Evolutionary conservation across 2,113 vertebrate genomes (phyloP).

Genomic region (Catharus fuscescens): DNA sequence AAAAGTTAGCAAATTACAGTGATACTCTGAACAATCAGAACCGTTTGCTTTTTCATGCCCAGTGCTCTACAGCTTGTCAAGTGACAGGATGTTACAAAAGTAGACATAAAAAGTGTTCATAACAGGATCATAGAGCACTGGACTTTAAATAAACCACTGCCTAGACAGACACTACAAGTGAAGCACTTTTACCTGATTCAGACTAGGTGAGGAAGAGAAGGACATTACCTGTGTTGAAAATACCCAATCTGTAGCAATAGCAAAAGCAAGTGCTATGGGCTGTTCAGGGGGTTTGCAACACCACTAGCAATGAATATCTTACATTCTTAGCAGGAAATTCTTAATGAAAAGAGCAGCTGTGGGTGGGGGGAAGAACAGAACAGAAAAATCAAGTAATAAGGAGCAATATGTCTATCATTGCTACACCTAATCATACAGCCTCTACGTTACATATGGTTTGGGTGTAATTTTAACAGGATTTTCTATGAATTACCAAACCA

Average conservation of each 20-base stretch:
- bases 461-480: neutral
- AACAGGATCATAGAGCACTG: neutral
- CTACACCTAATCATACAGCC: neutral
- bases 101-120: neutral
- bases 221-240: neutral
- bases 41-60: neutral
- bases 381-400: neutral
- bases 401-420: neutral
- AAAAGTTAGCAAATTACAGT: neutral
- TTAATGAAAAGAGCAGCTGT: neutral
- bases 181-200: neutral
- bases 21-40: neutral
- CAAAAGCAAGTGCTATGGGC: neutral
- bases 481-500: constrained; percentile 35
- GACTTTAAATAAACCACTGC: neutral
- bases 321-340: neutral
- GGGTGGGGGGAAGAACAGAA: neutral
- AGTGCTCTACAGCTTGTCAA: neutral
- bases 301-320: neutral
- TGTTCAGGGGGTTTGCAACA: neutral
- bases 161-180: neutral
- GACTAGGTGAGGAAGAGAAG: neutral
- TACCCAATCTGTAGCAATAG: neutral
- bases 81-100: neutral
- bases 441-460: neutral